A percentile compares a stretch with the other conserved stretches of the same genome.
Evolutionary conservation across 2,113 vertebrate species (phyloP).

Genomic region (Vireo altiloquus): DNA sequence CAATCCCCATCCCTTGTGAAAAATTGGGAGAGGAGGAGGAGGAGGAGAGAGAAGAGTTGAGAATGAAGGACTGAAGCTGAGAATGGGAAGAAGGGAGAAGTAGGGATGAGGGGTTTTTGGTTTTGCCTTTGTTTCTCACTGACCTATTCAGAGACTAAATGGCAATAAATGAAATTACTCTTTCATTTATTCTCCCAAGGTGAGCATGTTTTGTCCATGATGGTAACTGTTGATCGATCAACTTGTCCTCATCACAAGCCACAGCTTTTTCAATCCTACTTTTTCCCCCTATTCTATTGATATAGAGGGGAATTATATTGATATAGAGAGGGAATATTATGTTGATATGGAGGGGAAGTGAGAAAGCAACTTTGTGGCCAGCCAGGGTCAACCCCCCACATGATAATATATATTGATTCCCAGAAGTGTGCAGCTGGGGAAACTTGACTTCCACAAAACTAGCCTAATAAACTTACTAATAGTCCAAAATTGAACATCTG

Average conservation of each 20-base stretch:
- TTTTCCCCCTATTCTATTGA: background rate
- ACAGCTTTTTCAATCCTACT: background rate
- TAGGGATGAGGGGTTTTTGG: background rate
- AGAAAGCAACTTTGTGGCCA: background rate
- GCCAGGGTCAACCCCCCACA: background rate
- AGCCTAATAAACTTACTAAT: background rate
- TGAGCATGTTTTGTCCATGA: background rate
- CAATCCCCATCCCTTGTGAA: fast-evolving
- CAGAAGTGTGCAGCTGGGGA: background rate
- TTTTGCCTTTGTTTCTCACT: background rate
- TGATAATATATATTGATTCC: background rate
- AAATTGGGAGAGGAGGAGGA: background rate
- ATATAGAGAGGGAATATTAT: too few species aligned
- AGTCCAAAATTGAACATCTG: background rate
- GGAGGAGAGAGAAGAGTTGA: background rate
- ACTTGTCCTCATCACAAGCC: background rate
- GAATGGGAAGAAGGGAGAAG: background rate
- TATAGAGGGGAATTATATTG: too few species aligned
- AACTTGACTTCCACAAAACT: background rate
- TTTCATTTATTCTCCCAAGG: too few species aligned
- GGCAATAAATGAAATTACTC: background rate
- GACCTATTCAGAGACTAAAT: background rate
- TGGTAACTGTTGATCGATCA: background rate
- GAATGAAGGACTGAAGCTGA: background rate
- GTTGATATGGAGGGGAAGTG: background rate